Conservation (phyloP, 2,797 vertebrate species). For the Peromyscus eremicus region DNA sequence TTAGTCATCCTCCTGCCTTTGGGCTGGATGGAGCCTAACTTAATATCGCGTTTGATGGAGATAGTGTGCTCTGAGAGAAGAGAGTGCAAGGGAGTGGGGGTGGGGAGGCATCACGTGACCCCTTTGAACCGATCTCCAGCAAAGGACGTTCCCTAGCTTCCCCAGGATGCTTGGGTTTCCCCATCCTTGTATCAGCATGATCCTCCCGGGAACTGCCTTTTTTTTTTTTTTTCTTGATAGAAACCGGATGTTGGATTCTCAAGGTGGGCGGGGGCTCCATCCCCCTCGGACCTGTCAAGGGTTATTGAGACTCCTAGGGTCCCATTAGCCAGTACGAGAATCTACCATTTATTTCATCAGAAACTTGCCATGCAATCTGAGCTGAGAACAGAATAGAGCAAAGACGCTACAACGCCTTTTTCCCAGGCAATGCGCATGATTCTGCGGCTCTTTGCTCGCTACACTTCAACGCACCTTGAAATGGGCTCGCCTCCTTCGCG, state of each 20-base stretch:
- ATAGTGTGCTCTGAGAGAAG: background rate
- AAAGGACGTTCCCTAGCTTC: slow-evolving; percentile 76
- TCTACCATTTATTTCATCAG: slow-evolving; percentile 63
- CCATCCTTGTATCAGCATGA: slow-evolving; percentile 63
- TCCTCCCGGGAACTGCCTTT: slow-evolving; percentile 67
- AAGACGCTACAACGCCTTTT: slow-evolving; percentile 80
- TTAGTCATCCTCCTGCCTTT: slow-evolving; percentile 80
- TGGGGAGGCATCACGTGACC: slow-evolving; percentile 56
- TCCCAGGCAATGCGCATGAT: slow-evolving; percentile 97
- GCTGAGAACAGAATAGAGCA: slow-evolving; percentile 54
- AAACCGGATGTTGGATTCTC: slow-evolving; percentile 80
- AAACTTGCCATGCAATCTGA: slow-evolving; percentile 82
- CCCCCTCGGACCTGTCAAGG: slow-evolving; percentile 38
- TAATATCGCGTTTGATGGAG: slow-evolving; percentile 58
- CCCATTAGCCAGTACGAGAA: slow-evolving; percentile 10
- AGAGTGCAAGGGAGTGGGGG: background rate
- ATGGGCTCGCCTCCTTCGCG: slow-evolving; percentile 87
- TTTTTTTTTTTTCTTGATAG: slow-evolving; percentile 61
- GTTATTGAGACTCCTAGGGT: slow-evolving; percentile 46
- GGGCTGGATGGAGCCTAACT: slow-evolving; percentile 57
- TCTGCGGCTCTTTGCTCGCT: slow-evolving; percentile 96
- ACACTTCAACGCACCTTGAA: slow-evolving; percentile 98
- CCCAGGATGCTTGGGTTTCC: slow-evolving; percentile 74
- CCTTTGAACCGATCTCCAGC: slow-evolving; percentile 69
- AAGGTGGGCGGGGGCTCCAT: slow-evolving; percentile 69